Evolutionary conservation across 2,797 vertebrate species (phyloP).

Genomic region (Pseudochirops corinnae): DNA sequence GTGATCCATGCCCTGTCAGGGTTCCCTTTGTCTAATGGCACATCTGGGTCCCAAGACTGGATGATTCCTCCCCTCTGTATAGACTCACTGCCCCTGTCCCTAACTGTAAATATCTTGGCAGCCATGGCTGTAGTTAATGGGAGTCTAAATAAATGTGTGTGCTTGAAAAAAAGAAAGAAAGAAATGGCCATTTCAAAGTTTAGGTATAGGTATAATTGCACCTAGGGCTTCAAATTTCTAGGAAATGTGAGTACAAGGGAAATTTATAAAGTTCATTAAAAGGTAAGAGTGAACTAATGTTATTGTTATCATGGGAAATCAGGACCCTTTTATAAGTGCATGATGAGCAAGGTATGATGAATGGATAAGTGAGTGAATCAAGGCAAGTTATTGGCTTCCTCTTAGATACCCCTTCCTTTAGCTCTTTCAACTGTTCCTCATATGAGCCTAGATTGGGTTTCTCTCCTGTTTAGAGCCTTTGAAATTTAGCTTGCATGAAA

Average conservation of each 20-base stretch:
- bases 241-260: conserved; percentile 28
- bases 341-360: neutral
- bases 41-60: no score
- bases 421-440: conserved; percentile 1
- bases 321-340: conserved; percentile 7
- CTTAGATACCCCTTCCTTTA: neutral
- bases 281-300: neutral
- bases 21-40: no score
- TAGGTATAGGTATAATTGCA: conserved; percentile 11
- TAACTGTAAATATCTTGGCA: no score
- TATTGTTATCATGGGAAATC: conserved; percentile 10
- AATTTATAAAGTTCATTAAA: neutral
- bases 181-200: neutral
- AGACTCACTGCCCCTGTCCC: no score
- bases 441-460: neutral
- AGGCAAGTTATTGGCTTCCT: neutral
- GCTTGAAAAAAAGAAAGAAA: neutral
- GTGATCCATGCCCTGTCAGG: no score
- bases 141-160: no score
- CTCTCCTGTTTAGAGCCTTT: neutral
- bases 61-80: no score
- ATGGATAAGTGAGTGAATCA: neutral
- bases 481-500: neutral
- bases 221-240: neutral
- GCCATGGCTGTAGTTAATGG: no score